A percentile compares a stretch with the other conserved stretches of the same genome.
These are phyloP conservation scores for Parnassius mnemosyne DNA, from an alignment of 2,888 invertebrate species.

Conservation along the genomic window DNA sequence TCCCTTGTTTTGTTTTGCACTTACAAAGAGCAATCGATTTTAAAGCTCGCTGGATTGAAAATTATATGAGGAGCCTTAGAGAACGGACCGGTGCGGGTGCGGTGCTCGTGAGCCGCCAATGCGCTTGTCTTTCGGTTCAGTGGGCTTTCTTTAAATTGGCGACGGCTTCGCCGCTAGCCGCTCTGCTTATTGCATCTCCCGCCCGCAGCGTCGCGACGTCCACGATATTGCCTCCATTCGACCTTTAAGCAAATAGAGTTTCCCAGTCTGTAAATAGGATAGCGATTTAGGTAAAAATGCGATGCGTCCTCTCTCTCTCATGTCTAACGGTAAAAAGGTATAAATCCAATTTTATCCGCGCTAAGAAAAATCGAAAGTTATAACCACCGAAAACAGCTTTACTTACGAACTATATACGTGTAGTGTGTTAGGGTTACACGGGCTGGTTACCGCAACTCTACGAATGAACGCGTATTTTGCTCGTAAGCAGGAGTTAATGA, in stretches of 20 bases:
- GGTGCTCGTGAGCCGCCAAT: constrained; percentile 77
- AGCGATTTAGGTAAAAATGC: constrained; percentile 70
- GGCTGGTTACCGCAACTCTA: too few relatives aligned
- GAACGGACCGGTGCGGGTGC: constrained; percentile 61
- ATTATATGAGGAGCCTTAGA: constrained; percentile 78
- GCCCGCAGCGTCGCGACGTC: constrained; percentile 73
- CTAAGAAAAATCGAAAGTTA: constrained; percentile 46
- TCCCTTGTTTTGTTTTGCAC: constrained; percentile 69
- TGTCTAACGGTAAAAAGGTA: constrained; percentile 41
- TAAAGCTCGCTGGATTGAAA: constrained; percentile 80
- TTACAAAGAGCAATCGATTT: constrained; percentile 79
- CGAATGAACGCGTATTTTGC: too few relatives aligned
- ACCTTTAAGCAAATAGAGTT: constrained; percentile 79
- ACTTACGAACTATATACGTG: constrained; percentile 29
- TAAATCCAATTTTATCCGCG: constrained; percentile 64
- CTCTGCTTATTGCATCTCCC: constrained; percentile 77
- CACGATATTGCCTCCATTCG: constrained; percentile 78
- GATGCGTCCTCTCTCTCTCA: constrained; percentile 53
- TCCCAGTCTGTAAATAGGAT: constrained; percentile 73
- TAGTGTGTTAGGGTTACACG: not conserved
- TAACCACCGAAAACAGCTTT: constrained; percentile 41
- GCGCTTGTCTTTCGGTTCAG: constrained; percentile 82
- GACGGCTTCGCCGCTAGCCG: constrained; percentile 74
- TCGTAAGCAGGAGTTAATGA: too few relatives aligned
- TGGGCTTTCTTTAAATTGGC: constrained; percentile 82